These are phyloP conservation scores for Ladona fulva DNA, from an alignment of 1,140 invertebrate species.

Conservation along the genomic window DNA sequence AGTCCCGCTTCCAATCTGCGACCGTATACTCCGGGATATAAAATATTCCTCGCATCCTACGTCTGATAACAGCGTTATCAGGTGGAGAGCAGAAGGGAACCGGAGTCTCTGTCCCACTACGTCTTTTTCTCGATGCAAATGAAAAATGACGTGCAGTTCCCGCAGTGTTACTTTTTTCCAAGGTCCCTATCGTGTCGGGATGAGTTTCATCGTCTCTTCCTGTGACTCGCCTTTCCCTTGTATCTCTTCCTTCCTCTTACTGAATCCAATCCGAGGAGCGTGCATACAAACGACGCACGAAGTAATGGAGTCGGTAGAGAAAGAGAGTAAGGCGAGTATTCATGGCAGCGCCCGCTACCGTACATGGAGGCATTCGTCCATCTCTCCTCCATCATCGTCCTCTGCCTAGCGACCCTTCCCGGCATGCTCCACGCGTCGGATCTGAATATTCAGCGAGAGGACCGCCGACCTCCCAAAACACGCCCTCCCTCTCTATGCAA, in stretches of 20 bases:
- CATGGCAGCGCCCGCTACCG: no score
- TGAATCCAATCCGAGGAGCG: no score
- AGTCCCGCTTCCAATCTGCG: not conserved
- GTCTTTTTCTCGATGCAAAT: not conserved
- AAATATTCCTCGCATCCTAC: not conserved
- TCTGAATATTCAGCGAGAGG: not conserved
- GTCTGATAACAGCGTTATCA: not conserved
- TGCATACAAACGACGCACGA: no score
- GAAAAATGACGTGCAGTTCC: not conserved
- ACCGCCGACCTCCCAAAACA: not conserved
- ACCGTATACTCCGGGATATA: not conserved
- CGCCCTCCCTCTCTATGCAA: not conserved
- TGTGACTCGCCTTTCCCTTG: no score
- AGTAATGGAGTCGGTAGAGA: no score
- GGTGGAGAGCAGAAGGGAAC: not conserved
- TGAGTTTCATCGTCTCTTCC: no score
- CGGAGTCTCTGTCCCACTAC: not conserved
- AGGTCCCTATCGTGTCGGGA: no score
- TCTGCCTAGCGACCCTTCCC: no score
- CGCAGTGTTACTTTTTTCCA: not conserved
- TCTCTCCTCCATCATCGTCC: no score
- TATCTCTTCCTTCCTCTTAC: no score
- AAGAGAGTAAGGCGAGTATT: no score
- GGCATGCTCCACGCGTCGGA: not conserved
- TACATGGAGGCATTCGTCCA: no score